Percentiles rank a stretch among this genome's conserved stretches.
Conservation (phyloP, 2,888 invertebrate species). For the Heliconius hortense region DNA sequence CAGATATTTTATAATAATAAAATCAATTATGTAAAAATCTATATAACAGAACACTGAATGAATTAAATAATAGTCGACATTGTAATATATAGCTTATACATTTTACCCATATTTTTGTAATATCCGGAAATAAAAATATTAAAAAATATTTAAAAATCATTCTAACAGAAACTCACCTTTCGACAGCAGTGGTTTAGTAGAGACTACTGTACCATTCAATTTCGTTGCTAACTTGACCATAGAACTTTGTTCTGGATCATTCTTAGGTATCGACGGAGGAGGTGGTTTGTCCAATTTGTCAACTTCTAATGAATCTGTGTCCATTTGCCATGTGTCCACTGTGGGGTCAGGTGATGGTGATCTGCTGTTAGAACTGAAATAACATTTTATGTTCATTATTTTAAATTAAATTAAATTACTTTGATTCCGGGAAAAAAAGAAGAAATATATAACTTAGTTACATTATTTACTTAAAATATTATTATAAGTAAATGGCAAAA, state of each 20-base stretch:
- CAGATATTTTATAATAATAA: too few species aligned
- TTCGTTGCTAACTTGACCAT: slow-evolving; percentile 59
- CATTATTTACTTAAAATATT: too few species aligned
- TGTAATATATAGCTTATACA: too few species aligned
- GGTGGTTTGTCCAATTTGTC: slow-evolving; percentile 53
- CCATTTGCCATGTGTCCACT: slow-evolving; percentile 66
- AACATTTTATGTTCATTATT: neutral
- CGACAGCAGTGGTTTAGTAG: slow-evolving; percentile 56
- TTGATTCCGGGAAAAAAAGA: too few species aligned
- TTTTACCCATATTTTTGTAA: neutral
- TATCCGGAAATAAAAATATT: neutral
- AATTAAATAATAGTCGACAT: too few species aligned
- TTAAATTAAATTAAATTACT: too few species aligned
- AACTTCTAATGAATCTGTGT: slow-evolving; percentile 57
- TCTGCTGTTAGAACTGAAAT: slow-evolving; percentile 59
- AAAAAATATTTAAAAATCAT: neutral
- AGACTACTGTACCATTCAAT: slow-evolving; percentile 64
- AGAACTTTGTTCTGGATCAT: slow-evolving; percentile 45
- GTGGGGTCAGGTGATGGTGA: slow-evolving; percentile 64
- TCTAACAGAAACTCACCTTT: slow-evolving; percentile 54
- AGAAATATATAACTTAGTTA: too few species aligned
- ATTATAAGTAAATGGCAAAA: too few species aligned
- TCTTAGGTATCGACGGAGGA: slow-evolving; percentile 36
- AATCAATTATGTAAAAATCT: too few species aligned
- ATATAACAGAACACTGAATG: too few species aligned